Evolutionary conservation across 2,113 vertebrate species (phyloP).

Genomic region (Piliocolobus tephrosceles): DNA sequence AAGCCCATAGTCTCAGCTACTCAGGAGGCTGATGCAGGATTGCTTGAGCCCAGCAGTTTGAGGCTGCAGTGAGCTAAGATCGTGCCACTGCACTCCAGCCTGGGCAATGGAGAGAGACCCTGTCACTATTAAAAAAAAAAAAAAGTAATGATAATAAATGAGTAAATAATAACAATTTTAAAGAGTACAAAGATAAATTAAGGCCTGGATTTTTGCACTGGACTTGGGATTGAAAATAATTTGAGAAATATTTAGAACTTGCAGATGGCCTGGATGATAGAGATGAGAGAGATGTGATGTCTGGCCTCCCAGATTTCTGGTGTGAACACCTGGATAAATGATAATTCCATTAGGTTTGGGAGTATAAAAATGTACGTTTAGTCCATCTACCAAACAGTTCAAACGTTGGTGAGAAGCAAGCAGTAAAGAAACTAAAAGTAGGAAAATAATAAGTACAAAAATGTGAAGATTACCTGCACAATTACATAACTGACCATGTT

Average conservation of each 20-base stretch:
- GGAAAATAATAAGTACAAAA: not conserved
- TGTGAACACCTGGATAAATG: not conserved
- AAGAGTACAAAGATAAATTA: not conserved
- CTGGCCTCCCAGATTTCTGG: not conserved
- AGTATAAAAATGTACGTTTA: not conserved
- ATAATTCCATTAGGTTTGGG: not conserved
- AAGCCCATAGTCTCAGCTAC: too few relatives aligned
- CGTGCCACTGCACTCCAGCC: too few relatives aligned
- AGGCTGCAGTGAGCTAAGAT: too few relatives aligned
- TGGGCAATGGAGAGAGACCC: too few relatives aligned
- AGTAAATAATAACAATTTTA: too few relatives aligned
- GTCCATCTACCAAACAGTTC: not conserved
- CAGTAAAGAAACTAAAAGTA: not conserved
- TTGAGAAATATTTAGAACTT: not conserved
- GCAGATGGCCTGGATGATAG: not conserved
- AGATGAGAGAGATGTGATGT: not conserved
- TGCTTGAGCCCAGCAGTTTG: too few relatives aligned
- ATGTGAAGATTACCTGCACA: not conserved
- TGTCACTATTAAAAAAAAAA: too few relatives aligned
- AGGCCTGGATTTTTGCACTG: not conserved
- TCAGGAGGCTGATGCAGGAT: too few relatives aligned
- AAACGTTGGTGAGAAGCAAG: not conserved
- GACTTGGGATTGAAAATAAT: not conserved
- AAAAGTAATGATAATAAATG: too few relatives aligned
- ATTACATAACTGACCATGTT: not conserved